Evolutionary conservation across 2,888 invertebrate genomes (phyloP), one percentile per base, ranked within the genome.

Genomic region (Rhingia campestris): DNA sequence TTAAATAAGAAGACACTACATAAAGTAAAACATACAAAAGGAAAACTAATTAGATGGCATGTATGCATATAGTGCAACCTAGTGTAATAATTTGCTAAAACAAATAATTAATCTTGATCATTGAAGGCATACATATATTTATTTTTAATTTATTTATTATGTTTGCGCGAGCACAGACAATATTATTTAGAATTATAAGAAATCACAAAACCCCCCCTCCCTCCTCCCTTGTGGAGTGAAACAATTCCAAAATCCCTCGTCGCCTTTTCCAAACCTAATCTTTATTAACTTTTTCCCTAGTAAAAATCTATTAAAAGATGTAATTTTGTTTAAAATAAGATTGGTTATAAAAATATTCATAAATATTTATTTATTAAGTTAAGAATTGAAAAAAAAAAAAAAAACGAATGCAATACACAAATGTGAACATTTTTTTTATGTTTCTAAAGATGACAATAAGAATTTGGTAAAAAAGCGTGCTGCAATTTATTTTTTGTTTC

Each of bases 221-320:
- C 22, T 2, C 22, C 22, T 22, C 22, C 22, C 22, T 22, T 22
- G 22, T 22, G 22, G 22, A 22, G 22, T 22, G 22, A 22, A 2
- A 22, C 22, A 22, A 22, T 22, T 22, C 22, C 22, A 22, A 22
- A 22, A 22, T 2, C 39, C 32, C 30, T 32, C 30, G 5, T 6
- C 35, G 43, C 53, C 14, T 61, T n/a, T 30, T 47, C 32, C 10
- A 43, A 12, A 30, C 33, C 47, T 39, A 10, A 66, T 66, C 35
- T 56, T 69, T 69, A 69, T 69, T 69, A 4, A 30, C 39, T 47
- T 66, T 72, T 64, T 73, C 58, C 47, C 59, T 72, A 59, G 58
- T 72, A 53, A 79, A 79, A 79, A 79, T 79, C 51, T 79, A 79
- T 72, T 53, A 5, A 79, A 79, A 66, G 70, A 70, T 66, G 47